These are phyloP conservation scores for Polymixis lichenea DNA, from an alignment of 2,888 invertebrate genomes.

Conservation along the genomic window DNA sequence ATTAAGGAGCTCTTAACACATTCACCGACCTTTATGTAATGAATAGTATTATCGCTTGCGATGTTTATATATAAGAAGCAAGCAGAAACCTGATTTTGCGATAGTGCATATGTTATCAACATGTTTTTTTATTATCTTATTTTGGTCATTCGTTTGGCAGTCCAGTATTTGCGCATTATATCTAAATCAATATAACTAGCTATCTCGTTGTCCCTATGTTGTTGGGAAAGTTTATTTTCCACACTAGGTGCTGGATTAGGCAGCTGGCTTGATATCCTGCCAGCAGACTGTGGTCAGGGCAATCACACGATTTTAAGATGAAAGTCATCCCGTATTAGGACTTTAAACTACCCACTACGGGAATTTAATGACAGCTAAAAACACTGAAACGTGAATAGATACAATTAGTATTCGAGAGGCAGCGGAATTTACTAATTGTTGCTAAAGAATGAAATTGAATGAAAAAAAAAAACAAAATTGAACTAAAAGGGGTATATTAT, in stretches of 20 bases:
- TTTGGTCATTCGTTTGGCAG: not conserved
- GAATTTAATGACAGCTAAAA: not conserved
- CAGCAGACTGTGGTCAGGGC: too few relatives aligned
- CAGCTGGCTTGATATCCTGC: not conserved
- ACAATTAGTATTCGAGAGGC: not conserved
- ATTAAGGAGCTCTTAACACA: conserved; percentile 5
- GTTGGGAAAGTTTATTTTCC: too few relatives aligned
- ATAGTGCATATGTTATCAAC: conserved; percentile 5
- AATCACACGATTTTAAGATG: not conserved
- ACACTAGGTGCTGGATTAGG: too few relatives aligned
- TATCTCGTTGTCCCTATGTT: too few relatives aligned
- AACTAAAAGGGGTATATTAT: not conserved
- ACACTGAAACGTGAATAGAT: not conserved
- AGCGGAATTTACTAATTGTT: not conserved
- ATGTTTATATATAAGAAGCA: conserved; percentile 31
- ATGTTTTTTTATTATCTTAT: not conserved
- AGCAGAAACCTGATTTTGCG: not conserved
- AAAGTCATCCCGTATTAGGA: not conserved
- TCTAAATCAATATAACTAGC: not conserved
- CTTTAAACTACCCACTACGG: not conserved
- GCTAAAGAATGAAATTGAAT: too few relatives aligned
- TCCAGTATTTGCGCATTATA: not conserved
- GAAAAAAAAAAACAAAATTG: not conserved
- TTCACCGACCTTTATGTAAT: conserved; percentile 20
- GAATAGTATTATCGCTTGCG: not conserved